Evolutionary conservation across 2,113 vertebrate species (phyloP).

Genomic region (Spea multiplicata): DNA sequence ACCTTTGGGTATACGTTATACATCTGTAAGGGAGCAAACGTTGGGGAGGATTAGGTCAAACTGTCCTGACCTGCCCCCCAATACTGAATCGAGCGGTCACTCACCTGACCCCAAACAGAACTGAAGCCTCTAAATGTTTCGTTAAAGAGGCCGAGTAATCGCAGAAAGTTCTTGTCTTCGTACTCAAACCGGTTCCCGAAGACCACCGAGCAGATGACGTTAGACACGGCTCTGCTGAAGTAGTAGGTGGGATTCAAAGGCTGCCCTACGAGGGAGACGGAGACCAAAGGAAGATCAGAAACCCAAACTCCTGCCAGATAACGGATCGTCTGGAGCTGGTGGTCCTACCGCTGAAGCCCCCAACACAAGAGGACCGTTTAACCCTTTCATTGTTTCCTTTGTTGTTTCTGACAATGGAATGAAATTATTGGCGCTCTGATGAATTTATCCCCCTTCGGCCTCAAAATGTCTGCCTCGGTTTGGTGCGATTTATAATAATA

Average conservation of each 20-base stretch:
- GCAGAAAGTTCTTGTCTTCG: conserved; percentile 51
- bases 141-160: conserved; percentile 34
- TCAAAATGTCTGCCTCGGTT: too few relatives aligned
- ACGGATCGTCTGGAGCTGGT: too few relatives aligned
- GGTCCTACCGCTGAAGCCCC: too few relatives aligned
- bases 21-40: conserved; percentile 54
- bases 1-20: conserved; percentile 71
- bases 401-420: too few relatives aligned
- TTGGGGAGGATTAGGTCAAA: too few relatives aligned
- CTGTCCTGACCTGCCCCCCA: too few relatives aligned
- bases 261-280: conserved; percentile 7
- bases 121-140: conserved; percentile 30
- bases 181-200: conserved; percentile 51
- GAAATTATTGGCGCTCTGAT: too few relatives aligned
- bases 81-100: neutral
- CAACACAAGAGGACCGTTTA: too few relatives aligned
- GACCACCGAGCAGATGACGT: conserved; percentile 47
- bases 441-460: too few relatives aligned
- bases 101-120: conserved; percentile 44
- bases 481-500: too few relatives aligned
- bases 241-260: conserved; percentile 40
- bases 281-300: neutral
- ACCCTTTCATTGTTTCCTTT: too few relatives aligned
- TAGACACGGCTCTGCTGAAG: conserved; percentile 41
- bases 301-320: too few relatives aligned